These are phyloP conservation scores for Achatina immaculata DNA, from an alignment of 1,140 invertebrate species.

Conservation along the genomic window DNA sequence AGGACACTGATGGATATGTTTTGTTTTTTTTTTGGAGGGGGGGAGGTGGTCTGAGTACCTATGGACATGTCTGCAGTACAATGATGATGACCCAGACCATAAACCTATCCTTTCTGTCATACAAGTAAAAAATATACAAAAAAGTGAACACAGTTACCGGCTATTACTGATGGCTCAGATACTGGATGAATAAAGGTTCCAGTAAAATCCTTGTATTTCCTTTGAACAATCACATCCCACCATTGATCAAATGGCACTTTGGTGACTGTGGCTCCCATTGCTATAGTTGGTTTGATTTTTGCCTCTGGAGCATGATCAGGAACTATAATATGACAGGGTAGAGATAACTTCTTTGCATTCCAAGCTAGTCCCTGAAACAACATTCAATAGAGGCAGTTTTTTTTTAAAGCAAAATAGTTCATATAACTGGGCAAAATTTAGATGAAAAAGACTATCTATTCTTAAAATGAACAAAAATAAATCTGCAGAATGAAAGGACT, in stretches of 20 bases:
- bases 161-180: slow-evolving; percentile 57
- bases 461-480: no score
- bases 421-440: no score
- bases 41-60: no score
- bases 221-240: slow-evolving; percentile 56
- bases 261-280: slow-evolving; percentile 51
- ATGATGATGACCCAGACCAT: no score
- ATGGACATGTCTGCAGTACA: no score
- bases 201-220: slow-evolving; percentile 48
- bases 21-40: no score
- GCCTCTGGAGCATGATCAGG: slow-evolving; percentile 57
- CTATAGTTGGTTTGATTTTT: slow-evolving; percentile 53
- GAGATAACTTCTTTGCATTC: slow-evolving; percentile 43
- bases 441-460: no score
- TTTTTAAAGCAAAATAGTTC: background rate
- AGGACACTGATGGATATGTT: no score
- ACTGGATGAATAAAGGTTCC: slow-evolving; percentile 65
- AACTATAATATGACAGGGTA: slow-evolving; percentile 56
- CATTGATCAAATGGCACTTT: slow-evolving; percentile 59
- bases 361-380: slow-evolving; percentile 53
- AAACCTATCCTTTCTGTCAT: no score
- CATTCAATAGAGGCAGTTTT: background rate
- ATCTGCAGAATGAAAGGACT: no score
- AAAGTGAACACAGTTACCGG: slow-evolving; percentile 48
- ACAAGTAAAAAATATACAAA: background rate